Conservation (phyloP, 1,140 invertebrate species). For the Micrasema longulum region DNA sequence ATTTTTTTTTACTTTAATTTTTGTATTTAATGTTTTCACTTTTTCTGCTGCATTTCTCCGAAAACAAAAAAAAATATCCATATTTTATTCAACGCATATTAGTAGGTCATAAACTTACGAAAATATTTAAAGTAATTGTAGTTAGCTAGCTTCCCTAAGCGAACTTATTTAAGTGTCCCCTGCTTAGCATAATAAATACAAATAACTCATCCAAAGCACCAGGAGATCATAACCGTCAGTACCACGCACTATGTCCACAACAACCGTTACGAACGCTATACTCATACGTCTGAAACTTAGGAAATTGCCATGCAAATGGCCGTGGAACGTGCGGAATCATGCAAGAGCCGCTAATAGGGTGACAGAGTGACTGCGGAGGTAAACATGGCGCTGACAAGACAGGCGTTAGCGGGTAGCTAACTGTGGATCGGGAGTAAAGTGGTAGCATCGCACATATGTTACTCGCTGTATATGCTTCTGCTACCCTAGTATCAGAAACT, state of each 20-base stretch:
- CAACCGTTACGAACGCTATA: neutral
- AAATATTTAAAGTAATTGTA: too few relatives aligned
- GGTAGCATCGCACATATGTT: neutral
- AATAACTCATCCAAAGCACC: conserved; percentile 11
- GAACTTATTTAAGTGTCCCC: neutral
- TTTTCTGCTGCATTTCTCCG: too few relatives aligned
- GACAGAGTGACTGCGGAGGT: conserved; percentile 34
- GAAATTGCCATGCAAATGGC: conserved; percentile 35
- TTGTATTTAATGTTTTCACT: too few relatives aligned
- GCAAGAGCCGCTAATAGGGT: conserved; percentile 37
- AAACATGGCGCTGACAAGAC: conserved; percentile 31
- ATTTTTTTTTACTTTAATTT: too few relatives aligned
- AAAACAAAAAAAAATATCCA: too few relatives aligned
- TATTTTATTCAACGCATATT: too few relatives aligned
- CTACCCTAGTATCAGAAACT: conserved; percentile 6
- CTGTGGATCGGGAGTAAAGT: conserved; percentile 8
- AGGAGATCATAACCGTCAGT: conserved; percentile 13
- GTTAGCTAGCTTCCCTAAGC: neutral
- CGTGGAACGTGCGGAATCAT: conserved; percentile 28
- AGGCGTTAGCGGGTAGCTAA: conserved; percentile 23
- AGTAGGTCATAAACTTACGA: too few relatives aligned
- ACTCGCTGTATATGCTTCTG: neutral
- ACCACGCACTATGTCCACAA: conserved; percentile 6
- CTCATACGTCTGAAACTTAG: neutral
- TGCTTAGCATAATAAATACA: too few relatives aligned